Evolutionary conservation across 2,797 vertebrate species (phyloP), one percentile per base, ranked within the genome.

Genomic region (Cyprinodon diabolis): DNA sequence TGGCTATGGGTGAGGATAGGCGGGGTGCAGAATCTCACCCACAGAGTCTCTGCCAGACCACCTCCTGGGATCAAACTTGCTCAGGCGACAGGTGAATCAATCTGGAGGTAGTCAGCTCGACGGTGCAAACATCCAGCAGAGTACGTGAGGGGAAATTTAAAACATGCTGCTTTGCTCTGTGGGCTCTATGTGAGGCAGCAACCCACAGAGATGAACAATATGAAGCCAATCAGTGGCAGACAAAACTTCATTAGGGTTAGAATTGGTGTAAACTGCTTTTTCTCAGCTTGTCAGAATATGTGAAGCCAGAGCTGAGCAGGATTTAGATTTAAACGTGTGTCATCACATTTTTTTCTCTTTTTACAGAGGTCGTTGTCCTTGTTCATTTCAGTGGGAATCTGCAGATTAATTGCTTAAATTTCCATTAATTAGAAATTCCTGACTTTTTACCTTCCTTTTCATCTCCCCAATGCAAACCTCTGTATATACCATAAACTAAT

Each of bases 51-150:
- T 66, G 75, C 79, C 66, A 80, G 83, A 74, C 82, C 57, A 76
- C 84, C 91, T 69, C 71, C 69, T 56, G 88, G 85, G 85, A 92
- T 91, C 91, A 89, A 86, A 89, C 88, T 87, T 90, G 86, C 83
- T 90, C 87, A 91, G 79, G 87, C 85, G 89, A 93, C 93, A 91
- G 90, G 90, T 93, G 91, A 94, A 94, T 93, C 91, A 94, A 93
- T 94, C 90, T 80, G 48, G 49, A 43, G 72, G 76, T 86, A 82
- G 89, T 85, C 78, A 69, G 87, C 87, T 84, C 79, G 66, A 72
- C 71, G 73, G 84, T 71, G 86, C 81, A 82, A 81, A 89, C 81
- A 87, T 87, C 86, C 82, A 80, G 79, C 69, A 10, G 86, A 3
- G 86, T 85, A 93, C 80, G 90, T 91, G 91, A 94, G 89, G 78